phyloP scores from a whole-genome alignment of 2,888 invertebrate species.

The Drosophila melanosoma region DNA sequence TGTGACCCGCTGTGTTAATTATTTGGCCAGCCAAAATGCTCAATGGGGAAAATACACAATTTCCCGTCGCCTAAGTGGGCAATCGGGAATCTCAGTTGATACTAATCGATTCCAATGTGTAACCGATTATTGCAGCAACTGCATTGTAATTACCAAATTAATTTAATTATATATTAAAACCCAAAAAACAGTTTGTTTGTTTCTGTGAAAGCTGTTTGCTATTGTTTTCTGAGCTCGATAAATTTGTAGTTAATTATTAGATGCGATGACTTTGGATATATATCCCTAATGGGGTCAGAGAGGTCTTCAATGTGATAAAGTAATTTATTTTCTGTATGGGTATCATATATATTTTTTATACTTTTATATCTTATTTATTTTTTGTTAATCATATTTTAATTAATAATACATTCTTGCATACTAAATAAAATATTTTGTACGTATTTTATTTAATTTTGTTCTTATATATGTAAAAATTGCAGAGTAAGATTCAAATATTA shows the following conservation, averaged over 20 bases:
- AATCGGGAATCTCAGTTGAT: not conserved
- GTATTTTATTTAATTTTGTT: too few relatives aligned
- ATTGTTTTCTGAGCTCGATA: not conserved
- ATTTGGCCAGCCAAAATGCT: not conserved
- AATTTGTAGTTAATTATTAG: not conserved
- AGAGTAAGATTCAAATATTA: too few relatives aligned
- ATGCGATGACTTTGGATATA: too few relatives aligned
- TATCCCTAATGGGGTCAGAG: too few relatives aligned
- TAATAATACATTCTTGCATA: too few relatives aligned
- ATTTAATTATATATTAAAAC: not conserved
- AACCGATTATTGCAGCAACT: not conserved
- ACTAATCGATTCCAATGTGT: not conserved
- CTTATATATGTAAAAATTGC: too few relatives aligned
- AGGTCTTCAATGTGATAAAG: too few relatives aligned
- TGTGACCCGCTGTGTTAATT: conserved; percentile 21
- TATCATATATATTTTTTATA: too few relatives aligned
- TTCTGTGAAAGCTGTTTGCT: not conserved
- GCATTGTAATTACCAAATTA: not conserved
- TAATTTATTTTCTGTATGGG: too few relatives aligned
- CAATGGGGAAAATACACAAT: not conserved
- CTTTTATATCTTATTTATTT: too few relatives aligned
- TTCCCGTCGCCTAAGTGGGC: conserved; percentile 6
- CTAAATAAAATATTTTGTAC: too few relatives aligned
- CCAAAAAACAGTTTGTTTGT: not conserved
- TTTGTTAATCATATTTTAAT: too few relatives aligned